Base-by-base conservation (phyloP, 2,888 invertebrate species). In the Cataglyphis albicans region DNA sequence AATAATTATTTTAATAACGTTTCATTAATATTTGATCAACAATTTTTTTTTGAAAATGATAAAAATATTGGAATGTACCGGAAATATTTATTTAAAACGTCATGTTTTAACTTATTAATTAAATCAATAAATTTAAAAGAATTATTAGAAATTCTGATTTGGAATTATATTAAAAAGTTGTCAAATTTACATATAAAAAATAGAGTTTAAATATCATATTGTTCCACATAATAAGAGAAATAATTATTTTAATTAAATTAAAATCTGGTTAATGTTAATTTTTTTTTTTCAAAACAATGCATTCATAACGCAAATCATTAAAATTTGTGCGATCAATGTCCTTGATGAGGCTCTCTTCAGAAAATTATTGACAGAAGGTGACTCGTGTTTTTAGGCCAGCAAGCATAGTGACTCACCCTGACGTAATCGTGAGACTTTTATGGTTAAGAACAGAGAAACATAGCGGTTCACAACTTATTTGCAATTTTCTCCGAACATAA, bases 401-500 rank as follows among this genome's bases (percentile, higher is more conserved):
- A 76, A 82, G 83, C 86, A 88, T 84, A 91, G 91, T 90, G 90
- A 91, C 84, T 86, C 87, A 86, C 74, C 81, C 76, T 93, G 92
- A 92, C 90, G 93, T 85, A 92, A 92, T 82, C 83, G 72, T 84
- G 84, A 84, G 86, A 65, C 90, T 89, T 91, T 91, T 93, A 92
- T 91, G 93, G 93, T 90, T 90, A 93, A 93, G 92, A 91, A 81
- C 44, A 78, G 83, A 83, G 89, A 81, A 81, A 64, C 68, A 57
- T 68, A 81, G 76, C 75, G 73, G 41, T 44, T 61, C 59, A 78
- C 61, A 55, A 38, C 29, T 82, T 74, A 83, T 84, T 88, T 84
- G 87, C 87, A 38, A 84, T 85, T 81, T 84, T 82, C 68, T 59
- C 38, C 55, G 68, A 78, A 63, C 84, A 61, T 68, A 38, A 75